Conservation (phyloP, 2,113 vertebrate genomes). For the Ochotona princeps region DNA sequence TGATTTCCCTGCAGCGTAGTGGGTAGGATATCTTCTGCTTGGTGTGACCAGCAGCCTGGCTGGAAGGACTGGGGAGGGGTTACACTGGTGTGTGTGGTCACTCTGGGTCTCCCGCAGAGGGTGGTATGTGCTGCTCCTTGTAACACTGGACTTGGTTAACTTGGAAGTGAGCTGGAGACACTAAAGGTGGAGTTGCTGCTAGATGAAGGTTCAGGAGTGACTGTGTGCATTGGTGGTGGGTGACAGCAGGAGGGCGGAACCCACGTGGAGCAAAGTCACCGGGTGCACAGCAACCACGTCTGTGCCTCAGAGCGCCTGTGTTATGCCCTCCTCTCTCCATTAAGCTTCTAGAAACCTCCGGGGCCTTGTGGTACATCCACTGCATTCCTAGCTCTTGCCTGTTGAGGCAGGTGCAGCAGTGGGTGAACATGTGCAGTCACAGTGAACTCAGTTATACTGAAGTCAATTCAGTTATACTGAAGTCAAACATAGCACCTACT, state of each 20-base stretch:
- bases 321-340: no score
- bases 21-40: neutral
- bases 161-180: neutral
- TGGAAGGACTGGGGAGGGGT: neutral
- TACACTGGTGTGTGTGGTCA: no score
- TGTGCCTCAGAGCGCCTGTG: no score
- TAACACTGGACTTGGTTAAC: neutral
- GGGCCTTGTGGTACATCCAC: no score
- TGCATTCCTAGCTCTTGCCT: no score
- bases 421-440: neutral
- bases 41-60: neutral
- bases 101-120: neutral
- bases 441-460: neutral
- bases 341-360: no score
- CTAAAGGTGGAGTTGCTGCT: neutral
- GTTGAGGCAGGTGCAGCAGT: neutral
- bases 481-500: neutral
- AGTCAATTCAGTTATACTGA: fast-evolving
- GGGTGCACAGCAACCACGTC: no score
- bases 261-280: no score
- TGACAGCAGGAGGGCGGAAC: neutral
- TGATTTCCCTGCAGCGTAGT: neutral
- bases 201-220: neutral
- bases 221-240: neutral
- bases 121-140: neutral